Evolutionary conservation across 2,113 vertebrate genomes (phyloP), one percentile per base, ranked within the genome.

Genomic region (Prionailurus bengalensis): DNA sequence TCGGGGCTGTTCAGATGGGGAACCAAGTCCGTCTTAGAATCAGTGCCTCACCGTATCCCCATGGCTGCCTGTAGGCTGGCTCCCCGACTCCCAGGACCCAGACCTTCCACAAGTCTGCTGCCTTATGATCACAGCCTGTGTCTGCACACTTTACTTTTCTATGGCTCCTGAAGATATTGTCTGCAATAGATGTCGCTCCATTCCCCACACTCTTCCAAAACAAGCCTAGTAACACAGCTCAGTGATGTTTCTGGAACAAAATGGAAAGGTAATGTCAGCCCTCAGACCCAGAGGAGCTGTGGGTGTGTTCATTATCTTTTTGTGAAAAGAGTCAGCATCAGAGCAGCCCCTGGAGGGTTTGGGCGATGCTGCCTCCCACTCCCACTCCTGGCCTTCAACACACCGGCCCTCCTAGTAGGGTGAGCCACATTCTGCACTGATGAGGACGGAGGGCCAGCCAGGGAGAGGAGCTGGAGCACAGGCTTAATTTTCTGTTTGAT

Each of bases 401-500:
- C 11, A 13, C 19, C 23, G 51, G 15, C 7, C 36, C 78, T 90
- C 39, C n/a, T 88, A 51, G 82, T n/a, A 4, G 25, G 8, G 25
- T n/a, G 71, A 39, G 10, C 48, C 11, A 5, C 0, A 21, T 31
- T 84, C n/a, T 89, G 61, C 68, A 80, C 53, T 76, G 53, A 33
- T 4, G 11, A 55, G 73, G 39, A 39, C 11, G 4, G 74, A 85
- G 21, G 58, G 8, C 58, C 58, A 61, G 39, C n/a, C 71, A 70
- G 39, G 10, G 21, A 66, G 55, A 48, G n/a, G 23, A 45, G 53
- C 81, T 3, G 14, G 36, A 19, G n/a, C 58, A 65, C 89, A 86
- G 51, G 17, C n/a, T 74, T 70, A 48, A 82, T 94, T 94, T 91
- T 85, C 88, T 87, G 92, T 42, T 89, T 58, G 23, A n/a, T 91